Evolutionary conservation across 2,888 invertebrate genomes (phyloP), one percentile per base, ranked within the genome.

Genomic region (Drosophila mayaguana): DNA sequence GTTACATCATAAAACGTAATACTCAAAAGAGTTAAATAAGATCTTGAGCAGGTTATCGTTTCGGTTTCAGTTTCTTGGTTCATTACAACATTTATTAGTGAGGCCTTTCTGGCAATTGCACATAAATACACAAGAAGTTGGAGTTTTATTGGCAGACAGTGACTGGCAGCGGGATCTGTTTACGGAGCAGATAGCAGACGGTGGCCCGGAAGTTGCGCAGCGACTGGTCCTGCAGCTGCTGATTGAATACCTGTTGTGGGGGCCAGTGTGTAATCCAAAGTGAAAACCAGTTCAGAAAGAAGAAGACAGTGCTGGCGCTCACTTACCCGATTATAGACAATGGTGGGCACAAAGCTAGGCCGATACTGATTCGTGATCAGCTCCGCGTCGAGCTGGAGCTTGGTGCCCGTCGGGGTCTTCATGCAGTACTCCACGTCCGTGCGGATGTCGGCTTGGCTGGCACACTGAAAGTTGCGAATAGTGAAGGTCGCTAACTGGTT

Each of bases 281-380:
- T 59, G 50, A 18, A 81, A 84, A 83, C 80, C 77, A 83, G 79
- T 82, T 78, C 53, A 45, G 28, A 8, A 20, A 42, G 48, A 22
- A 18, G 16, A 14, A 20, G 22, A 5, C 20, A 28, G 6, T 11
- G n/a, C 18, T 8, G 12, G 18, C n/a, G 48, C 18, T 40, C 59
- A 89, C 93, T 92, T 92, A 94, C 94, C 73, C 92, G 92, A 82
- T 94, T 93, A 79, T 93, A 94, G 43, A 94, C 78, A 57, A 94
- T 93, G 2, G 94, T 94, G 48, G 94, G 94, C 38, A 94, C 92
- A 90, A 94, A 94, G 71, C 80, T 90, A 25, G 94, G 94, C 20
- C 64, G 63, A 71, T 91, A 92, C 16, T 76, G 68, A 7, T 90
- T 81, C 2, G 94, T 94, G 65, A 92, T 89, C 56, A 82, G 74